A percentile compares a stretch with the other conserved stretches of the same genome.
Conservation (phyloP, 1,140 invertebrate genomes). For the Drosophila baimaii region DNA sequence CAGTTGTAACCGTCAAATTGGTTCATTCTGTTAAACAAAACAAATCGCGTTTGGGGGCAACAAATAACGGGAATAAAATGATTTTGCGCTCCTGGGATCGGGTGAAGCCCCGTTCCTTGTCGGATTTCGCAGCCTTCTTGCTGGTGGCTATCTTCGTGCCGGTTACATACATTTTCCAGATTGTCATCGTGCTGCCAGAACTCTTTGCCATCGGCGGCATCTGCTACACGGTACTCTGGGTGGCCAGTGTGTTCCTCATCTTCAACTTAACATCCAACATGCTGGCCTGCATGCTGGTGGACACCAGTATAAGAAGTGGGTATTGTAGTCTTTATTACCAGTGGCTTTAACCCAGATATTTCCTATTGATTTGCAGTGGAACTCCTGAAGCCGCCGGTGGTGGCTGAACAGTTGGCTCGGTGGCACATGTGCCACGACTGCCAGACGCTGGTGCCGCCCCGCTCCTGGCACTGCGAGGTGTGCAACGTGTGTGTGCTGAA, state of each 20-base stretch:
- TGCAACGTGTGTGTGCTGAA: constrained; percentile 94
- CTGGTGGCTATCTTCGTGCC: constrained; percentile 62
- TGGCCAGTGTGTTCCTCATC: constrained; percentile 89
- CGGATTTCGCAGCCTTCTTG: constrained; percentile 68
- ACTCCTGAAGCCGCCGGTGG: constrained; percentile 61
- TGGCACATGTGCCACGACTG: constrained; percentile 93
- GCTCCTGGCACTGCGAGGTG: constrained; percentile 94
- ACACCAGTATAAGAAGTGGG: constrained; percentile 88
- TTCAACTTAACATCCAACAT: constrained; percentile 91
- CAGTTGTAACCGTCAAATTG: constrained; percentile 6
- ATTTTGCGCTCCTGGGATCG: constrained; percentile 59
- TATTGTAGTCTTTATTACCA: constrained; percentile 45
- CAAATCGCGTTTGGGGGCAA: constrained; percentile 8
- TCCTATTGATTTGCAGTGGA: constrained; percentile 36
- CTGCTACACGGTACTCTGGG: constrained; percentile 87
- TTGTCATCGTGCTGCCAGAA: constrained; percentile 88
- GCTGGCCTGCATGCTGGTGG: constrained; percentile 89
- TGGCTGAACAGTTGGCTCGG: constrained; percentile 11
- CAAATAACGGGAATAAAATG: constrained; percentile 49
- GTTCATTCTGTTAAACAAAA: constrained; percentile 14
- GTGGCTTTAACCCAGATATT: neutral
- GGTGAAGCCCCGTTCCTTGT: constrained; percentile 28
- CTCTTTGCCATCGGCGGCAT: constrained; percentile 84
- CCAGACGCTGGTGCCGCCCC: constrained; percentile 91
- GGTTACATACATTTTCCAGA: constrained; percentile 84